phyloP scores from a whole-genome alignment of 2,797 vertebrate species.

The Oreortyx pictus region DNA sequence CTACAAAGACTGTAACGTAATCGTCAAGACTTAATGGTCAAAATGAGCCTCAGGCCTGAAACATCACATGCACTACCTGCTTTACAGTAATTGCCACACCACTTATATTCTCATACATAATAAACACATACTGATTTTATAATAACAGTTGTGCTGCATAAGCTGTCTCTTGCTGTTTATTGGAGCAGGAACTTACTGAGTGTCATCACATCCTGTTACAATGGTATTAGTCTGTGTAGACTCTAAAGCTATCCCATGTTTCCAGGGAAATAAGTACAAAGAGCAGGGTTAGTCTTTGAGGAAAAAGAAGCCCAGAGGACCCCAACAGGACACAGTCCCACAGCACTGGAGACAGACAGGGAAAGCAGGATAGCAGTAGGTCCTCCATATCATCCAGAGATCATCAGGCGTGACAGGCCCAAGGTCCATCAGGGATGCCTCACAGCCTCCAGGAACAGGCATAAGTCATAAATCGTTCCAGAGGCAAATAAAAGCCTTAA shows the following conservation, averaged over 20 bases:
- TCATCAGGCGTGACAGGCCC: background rate
- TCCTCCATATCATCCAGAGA: fast-evolving
- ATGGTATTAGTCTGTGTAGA: background rate
- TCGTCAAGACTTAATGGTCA: background rate
- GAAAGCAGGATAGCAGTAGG: background rate
- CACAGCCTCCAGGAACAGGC: fast-evolving
- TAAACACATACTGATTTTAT: background rate
- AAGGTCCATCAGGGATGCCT: fast-evolving
- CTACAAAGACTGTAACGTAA: background rate
- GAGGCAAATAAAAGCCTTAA: fast-evolving
- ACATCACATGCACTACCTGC: background rate
- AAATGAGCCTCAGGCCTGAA: background rate
- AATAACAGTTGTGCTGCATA: background rate
- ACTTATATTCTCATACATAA: background rate
- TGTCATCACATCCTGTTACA: background rate
- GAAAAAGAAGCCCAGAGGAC: background rate
- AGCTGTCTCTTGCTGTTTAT: background rate
- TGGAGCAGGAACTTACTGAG: background rate
- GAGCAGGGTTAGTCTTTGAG: background rate
- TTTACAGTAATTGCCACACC: background rate
- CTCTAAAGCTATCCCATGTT: background rate
- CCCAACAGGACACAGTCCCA: background rate
- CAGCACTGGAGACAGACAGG: too few relatives aligned
- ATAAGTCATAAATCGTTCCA: fast-evolving
- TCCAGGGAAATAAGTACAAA: background rate